Evolutionary conservation across 2,888 invertebrate genomes (phyloP).

Genomic region (Tuta absoluta): DNA sequence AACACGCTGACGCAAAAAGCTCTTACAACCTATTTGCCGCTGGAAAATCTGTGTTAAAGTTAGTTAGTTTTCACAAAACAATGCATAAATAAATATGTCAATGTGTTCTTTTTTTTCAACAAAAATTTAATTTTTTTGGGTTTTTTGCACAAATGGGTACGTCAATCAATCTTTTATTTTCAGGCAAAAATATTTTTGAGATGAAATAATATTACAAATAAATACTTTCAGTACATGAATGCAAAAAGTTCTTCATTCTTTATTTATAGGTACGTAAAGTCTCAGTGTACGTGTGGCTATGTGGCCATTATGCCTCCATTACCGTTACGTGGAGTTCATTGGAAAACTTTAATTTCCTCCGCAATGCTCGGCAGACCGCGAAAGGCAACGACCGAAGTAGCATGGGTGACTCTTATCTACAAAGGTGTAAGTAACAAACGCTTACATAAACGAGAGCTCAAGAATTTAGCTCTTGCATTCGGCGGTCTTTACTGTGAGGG

Average conservation of each 20-base stretch:
- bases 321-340: slow-evolving; percentile 13
- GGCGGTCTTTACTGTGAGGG: no score
- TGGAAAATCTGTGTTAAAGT: slow-evolving; percentile 12
- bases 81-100: slow-evolving; percentile 1
- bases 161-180: no score
- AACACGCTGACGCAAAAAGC: slow-evolving; percentile 19
- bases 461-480: slow-evolving; percentile 54
- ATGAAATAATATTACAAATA: no score
- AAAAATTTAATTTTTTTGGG: not conserved
- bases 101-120: not conserved
- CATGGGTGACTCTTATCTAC: slow-evolving; percentile 62
- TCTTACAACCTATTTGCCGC: slow-evolving; percentile 11
- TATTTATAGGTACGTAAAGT: slow-evolving; percentile 7
- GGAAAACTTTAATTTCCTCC: slow-evolving; percentile 25
- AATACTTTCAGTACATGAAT: not conserved
- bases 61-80: not conserved
- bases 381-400: slow-evolving; percentile 53
- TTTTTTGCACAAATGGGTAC: no score
- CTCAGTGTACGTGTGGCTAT: slow-evolving; percentile 14
- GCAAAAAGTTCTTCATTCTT: not conserved
- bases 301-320: slow-evolving; percentile 20
- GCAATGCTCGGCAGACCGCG: slow-evolving; percentile 46
- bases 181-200: no score
- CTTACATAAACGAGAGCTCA: slow-evolving; percentile 63
- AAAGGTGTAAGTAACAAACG: slow-evolving; percentile 68